Evolutionary conservation across 2,113 vertebrate genomes (phyloP).

Genomic region (Ictalurus furcatus): DNA sequence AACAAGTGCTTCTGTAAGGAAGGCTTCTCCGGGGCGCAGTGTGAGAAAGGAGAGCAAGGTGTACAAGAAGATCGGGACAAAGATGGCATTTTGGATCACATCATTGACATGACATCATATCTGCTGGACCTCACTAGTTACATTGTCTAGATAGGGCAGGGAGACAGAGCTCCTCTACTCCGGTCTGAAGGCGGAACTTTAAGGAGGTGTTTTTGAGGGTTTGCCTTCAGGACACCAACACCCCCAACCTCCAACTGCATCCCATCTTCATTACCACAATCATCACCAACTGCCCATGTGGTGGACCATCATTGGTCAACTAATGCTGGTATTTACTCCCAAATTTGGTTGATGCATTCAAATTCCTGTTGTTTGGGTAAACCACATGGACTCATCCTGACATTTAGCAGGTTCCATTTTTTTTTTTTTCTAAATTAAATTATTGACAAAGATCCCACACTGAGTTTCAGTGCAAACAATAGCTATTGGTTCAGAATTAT

Average conservation of each 20-base stretch:
- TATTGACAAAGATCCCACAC: conserved; percentile 17
- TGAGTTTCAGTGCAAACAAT: conserved; percentile 27
- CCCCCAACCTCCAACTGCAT: conserved; percentile 34
- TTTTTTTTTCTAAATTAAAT: not conserved
- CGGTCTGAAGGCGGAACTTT: conserved; percentile 41
- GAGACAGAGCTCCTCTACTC: conserved; percentile 51
- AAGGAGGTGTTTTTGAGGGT: conserved; percentile 37
- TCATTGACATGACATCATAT: conserved; percentile 97
- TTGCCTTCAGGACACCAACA: conserved; percentile 44
- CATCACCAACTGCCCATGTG: conserved; percentile 15
- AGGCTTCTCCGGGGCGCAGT: conserved; percentile 72
- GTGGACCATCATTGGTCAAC: conserved; percentile 22
- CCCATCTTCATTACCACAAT: conserved; percentile 34
- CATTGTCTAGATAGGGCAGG: conserved; percentile 84
- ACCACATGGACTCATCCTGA: not conserved
- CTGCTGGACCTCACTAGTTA: conserved; percentile 97
- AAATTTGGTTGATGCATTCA: conserved; percentile 28
- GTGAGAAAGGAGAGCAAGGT: conserved; percentile 84
- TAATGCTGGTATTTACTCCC: conserved; percentile 12
- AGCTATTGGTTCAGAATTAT: conserved; percentile 23
- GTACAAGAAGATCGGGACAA: conserved; percentile 88
- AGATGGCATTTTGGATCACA: conserved; percentile 95
- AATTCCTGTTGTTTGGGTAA: conserved; percentile 5
- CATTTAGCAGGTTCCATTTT: not conserved
- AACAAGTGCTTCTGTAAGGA: conserved; percentile 96